Base-by-base conservation (phyloP, 2,888 invertebrate species). In the Mythimna pallens region DNA sequence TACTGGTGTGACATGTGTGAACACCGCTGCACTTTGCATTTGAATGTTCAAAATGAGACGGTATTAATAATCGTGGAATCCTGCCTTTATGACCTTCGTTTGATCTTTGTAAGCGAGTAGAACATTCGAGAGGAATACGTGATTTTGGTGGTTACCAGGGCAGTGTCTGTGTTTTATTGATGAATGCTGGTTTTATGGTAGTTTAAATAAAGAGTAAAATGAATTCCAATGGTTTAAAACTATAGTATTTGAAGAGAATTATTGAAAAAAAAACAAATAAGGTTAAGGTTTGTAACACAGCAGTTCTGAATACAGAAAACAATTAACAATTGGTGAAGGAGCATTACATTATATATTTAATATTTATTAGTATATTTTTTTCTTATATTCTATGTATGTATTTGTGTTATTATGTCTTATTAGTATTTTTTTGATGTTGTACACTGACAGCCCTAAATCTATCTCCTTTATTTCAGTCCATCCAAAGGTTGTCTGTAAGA, bases 1-100 rank as follows among this genome's bases (percentile, higher is more conserved):
- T 78, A 69, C 78, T 61, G 66, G 59, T 73, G 78, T 83, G 84
- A 83, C 89, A 86, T 82, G 86, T 89, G 89, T 81, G 85, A 85
- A 86, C 85, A 82, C 78, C 80, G 70, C 57, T 89, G 87, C 88
- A 88, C 86, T 88, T 88, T 89, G 88, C 88, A 89, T 88, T 87
- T 87, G 85, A 89, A 89, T 88, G 84, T 87, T 78, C 80, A 76
- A 81, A 84, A 85, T 88, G 86, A 87, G 84, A 81, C 59, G 71
- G 75, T 82, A 88, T 89, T 88, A 88, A 81, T 84, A 80, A 89
- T 84, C 73, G 78, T 79, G 70, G 70, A 73, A 66, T 36, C 81
- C 65, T 73, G 43, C 62, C 73, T 73, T 80, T 68, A 82, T 74
- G 67, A 76, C 69, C 70, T 76, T 73, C 50, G 63, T 65, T 78